These are phyloP conservation scores for Zosterops lateralis DNA, from an alignment of 2,113 vertebrate genomes.

Conservation along the genomic window DNA sequence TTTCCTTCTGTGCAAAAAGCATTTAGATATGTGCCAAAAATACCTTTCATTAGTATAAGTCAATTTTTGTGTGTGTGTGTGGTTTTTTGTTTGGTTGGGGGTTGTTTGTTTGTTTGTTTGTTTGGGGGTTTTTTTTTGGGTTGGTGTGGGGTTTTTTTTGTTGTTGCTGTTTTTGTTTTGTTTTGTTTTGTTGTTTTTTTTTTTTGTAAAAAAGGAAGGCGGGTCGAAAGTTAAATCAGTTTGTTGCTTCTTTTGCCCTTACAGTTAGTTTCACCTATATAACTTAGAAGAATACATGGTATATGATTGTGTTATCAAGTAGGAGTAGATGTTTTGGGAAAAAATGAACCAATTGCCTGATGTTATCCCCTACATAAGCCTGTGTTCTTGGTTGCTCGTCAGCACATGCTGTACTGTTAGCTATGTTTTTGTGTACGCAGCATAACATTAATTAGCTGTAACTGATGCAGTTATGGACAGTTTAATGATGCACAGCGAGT, in stretches of 20 bases:
- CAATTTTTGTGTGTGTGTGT: background rate
- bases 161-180: background rate
- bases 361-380: background rate
- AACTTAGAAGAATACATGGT: background rate
- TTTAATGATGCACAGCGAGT: background rate
- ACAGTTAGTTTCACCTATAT: background rate
- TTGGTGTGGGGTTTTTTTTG: too few relatives aligned
- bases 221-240: background rate
- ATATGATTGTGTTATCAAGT: background rate
- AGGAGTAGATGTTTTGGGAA: background rate
- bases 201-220: background rate
- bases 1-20: background rate
- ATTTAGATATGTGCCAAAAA: constrained; percentile 17
- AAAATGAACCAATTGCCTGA: background rate
- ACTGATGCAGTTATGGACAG: constrained; percentile 13
- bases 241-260: background rate
- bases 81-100: too few relatives aligned
- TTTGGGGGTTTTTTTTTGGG: too few relatives aligned
- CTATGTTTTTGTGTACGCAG: background rate
- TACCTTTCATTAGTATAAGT: background rate
- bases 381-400: background rate
- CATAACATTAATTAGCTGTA: constrained; percentile 32
- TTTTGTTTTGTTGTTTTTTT: background rate
- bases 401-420: background rate
- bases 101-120: background rate